Evolutionary conservation across 2,797 vertebrate genomes (phyloP).

Genomic region (Ara ararauna): DNA sequence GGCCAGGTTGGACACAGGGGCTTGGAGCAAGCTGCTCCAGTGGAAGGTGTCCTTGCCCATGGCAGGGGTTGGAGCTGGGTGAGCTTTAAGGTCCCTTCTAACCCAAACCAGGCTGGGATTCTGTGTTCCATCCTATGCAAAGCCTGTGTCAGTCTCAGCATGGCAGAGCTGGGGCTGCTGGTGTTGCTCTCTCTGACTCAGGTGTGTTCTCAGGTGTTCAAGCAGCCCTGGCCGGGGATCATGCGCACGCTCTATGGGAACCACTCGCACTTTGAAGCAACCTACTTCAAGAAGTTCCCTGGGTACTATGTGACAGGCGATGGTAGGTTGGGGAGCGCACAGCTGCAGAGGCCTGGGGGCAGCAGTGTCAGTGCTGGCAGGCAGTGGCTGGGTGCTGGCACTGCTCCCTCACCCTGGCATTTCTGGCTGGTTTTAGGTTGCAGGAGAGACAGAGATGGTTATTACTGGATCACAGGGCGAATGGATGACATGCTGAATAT

Average conservation of each 20-base stretch:
- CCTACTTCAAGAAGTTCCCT: slow-evolving; percentile 96
- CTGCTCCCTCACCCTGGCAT: neutral
- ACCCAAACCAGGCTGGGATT: neutral
- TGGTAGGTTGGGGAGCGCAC: slow-evolving; percentile 70
- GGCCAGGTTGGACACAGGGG: no score
- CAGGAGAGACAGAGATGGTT: slow-evolving; percentile 93
- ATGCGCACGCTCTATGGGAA: slow-evolving; percentile 93
- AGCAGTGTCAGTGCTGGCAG: neutral
- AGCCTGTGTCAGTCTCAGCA: neutral
- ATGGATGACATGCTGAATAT: slow-evolving; percentile 99
- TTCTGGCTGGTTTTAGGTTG: slow-evolving; percentile 83
- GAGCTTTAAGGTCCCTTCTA: neutral
- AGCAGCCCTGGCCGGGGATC: slow-evolving; percentile 96
- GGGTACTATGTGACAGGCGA: slow-evolving; percentile 97
- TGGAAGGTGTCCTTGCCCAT: no score
- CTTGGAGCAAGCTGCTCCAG: no score
- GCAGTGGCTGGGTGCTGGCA: neutral
- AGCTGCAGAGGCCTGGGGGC: neutral
- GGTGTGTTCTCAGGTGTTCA: slow-evolving; percentile 87
- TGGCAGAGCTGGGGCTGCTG: neutral
- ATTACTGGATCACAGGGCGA: slow-evolving; percentile 97
- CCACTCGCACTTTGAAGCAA: slow-evolving; percentile 89
- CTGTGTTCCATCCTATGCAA: neutral
- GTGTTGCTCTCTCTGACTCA: neutral
- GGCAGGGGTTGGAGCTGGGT: accelerated